These are phyloP conservation scores for Ruditapes philippinarum DNA, from an alignment of 1,140 invertebrate species.

Conservation along the genomic window DNA sequence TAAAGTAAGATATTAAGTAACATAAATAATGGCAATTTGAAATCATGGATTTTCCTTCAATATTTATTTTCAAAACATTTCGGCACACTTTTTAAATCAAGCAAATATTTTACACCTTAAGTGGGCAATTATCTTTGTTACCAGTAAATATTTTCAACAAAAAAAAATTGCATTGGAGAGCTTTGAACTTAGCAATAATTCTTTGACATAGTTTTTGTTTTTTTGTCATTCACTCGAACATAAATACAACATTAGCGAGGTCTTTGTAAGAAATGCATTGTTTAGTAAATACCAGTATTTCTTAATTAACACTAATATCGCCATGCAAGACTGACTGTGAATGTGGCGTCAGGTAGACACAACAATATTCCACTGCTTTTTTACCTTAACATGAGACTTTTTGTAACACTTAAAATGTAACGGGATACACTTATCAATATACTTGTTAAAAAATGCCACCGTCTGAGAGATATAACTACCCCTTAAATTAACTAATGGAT, in stretches of 20 bases:
- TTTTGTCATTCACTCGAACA: neutral
- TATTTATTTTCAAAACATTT: no score
- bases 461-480: no score
- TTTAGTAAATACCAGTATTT: neutral
- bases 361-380: neutral
- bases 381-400: neutral
- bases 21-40: no score
- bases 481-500: no score
- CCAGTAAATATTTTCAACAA: no score
- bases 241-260: neutral
- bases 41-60: no score
- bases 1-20: no score
- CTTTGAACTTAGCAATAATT: neutral
- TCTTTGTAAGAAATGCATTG: neutral
- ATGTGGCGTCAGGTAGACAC: neutral
- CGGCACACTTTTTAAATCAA: no score
- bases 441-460: neutral
- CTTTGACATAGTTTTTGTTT: neutral
- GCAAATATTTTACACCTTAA: no score
- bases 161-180: no score
- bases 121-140: no score
- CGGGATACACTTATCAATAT: neutral
- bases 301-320: slow-evolving; percentile 46
- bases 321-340: slow-evolving; percentile 3
- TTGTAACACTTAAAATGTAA: slow-evolving; percentile 47